Evolutionary conservation across 2,888 invertebrate species (phyloP).

Genomic region (Lithophane leautieri): DNA sequence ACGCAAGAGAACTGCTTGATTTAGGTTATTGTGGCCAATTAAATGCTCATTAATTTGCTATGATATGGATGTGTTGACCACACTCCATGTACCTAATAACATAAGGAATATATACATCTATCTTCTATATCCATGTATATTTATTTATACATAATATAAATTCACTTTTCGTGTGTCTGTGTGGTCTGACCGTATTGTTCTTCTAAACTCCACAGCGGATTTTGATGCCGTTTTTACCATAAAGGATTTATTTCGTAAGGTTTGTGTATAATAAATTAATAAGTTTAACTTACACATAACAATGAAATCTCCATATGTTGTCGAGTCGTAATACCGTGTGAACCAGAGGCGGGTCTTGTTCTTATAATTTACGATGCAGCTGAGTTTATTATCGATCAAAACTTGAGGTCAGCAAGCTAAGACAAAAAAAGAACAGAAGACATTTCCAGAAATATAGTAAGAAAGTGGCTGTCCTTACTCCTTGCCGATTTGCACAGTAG

Average conservation of each 20-base stretch:
- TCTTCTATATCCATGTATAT: neutral
- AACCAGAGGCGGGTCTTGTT: neutral
- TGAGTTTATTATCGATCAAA: neutral
- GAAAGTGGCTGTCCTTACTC: neutral
- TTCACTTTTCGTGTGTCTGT: neutral
- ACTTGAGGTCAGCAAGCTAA: neutral
- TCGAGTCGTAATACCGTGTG: neutral
- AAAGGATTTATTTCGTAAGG: neutral
- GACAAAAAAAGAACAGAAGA: neutral
- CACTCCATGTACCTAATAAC: neutral
- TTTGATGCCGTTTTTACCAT: neutral
- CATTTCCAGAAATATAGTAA: neutral
- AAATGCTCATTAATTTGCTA: neutral
- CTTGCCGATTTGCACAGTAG: neutral
- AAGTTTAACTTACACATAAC: neutral
- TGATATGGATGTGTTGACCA: neutral
- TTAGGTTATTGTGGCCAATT: slow-evolving; percentile 3
- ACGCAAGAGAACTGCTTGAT: neutral
- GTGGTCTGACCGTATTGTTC: neutral
- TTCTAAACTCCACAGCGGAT: neutral
- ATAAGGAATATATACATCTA: neutral
- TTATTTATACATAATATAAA: too few species aligned
- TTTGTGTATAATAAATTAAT: neutral
- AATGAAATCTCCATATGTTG: neutral
- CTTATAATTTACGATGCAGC: neutral